phyloP scores from a whole-genome alignment of 1,140 invertebrate species.

The Epicauta chinensis region DNA sequence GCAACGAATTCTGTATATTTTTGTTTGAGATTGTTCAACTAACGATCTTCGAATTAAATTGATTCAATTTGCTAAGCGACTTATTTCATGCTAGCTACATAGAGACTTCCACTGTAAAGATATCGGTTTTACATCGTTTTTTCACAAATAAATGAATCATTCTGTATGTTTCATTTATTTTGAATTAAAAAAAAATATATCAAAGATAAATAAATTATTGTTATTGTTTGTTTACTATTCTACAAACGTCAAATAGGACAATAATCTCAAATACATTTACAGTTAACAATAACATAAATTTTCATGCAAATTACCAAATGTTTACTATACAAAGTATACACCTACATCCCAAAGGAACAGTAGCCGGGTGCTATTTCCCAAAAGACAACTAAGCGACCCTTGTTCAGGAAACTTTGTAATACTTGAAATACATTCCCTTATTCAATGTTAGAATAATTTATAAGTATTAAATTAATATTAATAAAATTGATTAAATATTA shows the following conservation, averaged over 20 bases:
- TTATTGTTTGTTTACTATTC: neutral
- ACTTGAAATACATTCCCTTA: conserved; percentile 10
- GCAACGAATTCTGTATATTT: too few relatives aligned
- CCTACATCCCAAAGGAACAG: conserved; percentile 11
- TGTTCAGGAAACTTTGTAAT: conserved; percentile 14
- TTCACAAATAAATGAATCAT: too few relatives aligned
- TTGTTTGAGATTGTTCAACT: too few relatives aligned
- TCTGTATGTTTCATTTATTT: too few relatives aligned
- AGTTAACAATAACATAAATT: conserved; percentile 22
- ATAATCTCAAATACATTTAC: conserved; percentile 17
- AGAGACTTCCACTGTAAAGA: too few relatives aligned
- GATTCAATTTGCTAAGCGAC: too few relatives aligned
- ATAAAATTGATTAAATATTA: conserved; percentile 1
- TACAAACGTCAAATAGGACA: neutral
- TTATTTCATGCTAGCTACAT: too few relatives aligned
- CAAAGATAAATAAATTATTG: too few relatives aligned
- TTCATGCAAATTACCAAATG: conserved; percentile 18
- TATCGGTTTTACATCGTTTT: too few relatives aligned
- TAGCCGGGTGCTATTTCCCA: conserved; percentile 10
- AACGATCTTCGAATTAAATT: too few relatives aligned
- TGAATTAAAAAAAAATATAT: too few relatives aligned
- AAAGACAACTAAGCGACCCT: conserved; percentile 15
- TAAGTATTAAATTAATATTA: conserved; percentile 13
- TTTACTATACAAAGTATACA: conserved; percentile 5
- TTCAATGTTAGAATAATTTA: conserved; percentile 11